Evolutionary conservation across 2,113 vertebrate genomes (phyloP).

Genomic region (Platysteira castanea): DNA sequence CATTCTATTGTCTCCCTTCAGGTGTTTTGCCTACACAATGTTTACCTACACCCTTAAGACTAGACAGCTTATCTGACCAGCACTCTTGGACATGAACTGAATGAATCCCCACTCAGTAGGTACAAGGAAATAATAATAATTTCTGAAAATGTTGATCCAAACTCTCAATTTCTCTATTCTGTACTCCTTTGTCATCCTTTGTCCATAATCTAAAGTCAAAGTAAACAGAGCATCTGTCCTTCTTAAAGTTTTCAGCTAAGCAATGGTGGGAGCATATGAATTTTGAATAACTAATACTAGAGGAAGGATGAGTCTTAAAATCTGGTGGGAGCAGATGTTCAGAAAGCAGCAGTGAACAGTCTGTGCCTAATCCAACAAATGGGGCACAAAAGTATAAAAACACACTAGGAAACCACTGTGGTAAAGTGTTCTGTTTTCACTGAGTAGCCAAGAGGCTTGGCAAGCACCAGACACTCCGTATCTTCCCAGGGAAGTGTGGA

Average conservation of each 20-base stretch:
- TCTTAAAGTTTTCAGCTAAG: not conserved
- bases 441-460: not conserved
- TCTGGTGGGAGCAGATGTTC: not conserved
- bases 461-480: rapidly evolving
- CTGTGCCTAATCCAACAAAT: not conserved
- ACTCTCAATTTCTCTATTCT: not conserved
- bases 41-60: not conserved
- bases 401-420: not conserved
- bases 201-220: not conserved
- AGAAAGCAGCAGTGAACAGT: not conserved
- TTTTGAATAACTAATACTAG: not conserved
- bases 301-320: not conserved
- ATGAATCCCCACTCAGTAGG: not conserved
- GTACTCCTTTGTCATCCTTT: not conserved
- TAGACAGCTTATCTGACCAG: not conserved
- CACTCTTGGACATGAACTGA: not conserved
- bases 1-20: not conserved
- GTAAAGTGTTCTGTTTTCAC: not conserved
- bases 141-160: not conserved
- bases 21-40: not conserved
- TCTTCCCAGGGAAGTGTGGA: not conserved
- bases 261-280: not conserved
- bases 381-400: not conserved
- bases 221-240: not conserved
- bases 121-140: not conserved